Evolutionary conservation across 1,140 invertebrate species (phyloP).

Genomic region (Pentalonia nigronervosa): DNA sequence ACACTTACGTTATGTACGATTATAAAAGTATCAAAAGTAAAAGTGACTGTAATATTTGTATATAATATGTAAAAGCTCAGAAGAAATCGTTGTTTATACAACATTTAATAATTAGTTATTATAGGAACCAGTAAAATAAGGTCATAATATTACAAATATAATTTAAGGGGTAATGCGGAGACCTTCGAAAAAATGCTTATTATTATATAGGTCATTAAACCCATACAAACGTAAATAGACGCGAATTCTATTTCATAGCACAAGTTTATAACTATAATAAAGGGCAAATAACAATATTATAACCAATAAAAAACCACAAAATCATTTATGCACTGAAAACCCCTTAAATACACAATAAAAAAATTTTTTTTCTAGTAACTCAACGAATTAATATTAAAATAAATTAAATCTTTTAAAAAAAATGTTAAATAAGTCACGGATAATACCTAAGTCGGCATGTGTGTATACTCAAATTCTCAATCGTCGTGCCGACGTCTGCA

Average conservation of each 20-base stretch:
- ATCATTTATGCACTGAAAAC: not conserved
- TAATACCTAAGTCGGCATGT: not conserved
- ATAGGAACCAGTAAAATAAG: not conserved
- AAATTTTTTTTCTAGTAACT: not conserved
- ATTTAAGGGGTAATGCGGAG: not conserved
- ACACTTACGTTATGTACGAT: not conserved
- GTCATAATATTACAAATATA: not conserved
- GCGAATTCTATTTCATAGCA: not conserved
- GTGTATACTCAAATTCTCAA: not conserved
- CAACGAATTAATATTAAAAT: no score
- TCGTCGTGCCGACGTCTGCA: fast-evolving
- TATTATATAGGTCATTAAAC: not conserved
- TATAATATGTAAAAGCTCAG: not conserved
- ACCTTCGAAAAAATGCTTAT: not conserved
- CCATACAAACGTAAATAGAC: not conserved
- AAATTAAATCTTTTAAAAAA: not conserved
- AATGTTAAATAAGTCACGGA: not conserved
- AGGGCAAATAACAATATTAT: not conserved
- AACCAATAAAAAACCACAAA: not conserved
- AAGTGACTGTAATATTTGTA: not conserved
- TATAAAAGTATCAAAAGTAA: not conserved
- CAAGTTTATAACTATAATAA: not conserved
- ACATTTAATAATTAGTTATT: not conserved
- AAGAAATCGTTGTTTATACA: not conserved
- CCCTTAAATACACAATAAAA: not conserved